Base-by-base conservation (phyloP, 2,888 invertebrate genomes). In the Charanyca ferruginea region DNA sequence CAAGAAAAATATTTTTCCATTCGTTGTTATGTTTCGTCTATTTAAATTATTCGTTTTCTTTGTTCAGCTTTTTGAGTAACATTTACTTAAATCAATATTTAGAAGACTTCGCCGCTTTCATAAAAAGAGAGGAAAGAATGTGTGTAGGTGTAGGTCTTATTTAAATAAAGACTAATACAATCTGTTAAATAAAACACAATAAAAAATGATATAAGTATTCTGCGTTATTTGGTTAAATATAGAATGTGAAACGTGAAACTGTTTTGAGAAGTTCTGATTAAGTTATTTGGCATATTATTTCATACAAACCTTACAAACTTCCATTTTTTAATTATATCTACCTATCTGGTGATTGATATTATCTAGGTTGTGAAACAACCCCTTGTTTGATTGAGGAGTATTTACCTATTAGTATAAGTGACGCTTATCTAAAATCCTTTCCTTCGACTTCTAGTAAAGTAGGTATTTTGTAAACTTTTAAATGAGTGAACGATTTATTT, bases 31-130 rank as follows among this genome's bases (percentile, higher is more conserved):
- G 57, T 70, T 69, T 72, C 35, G 38, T 58, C 52, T 65, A 77
- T 69, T 69, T 23, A 25, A 69, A 72, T 76, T 42, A 76, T 69
- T 57, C 52, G 20, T 38, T 52, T 62, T 45, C 42, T 48, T 70
- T 70, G 48, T 66, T 22, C 51, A 61, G 52, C 47, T 63, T 59
- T 58, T 66, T 32, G n/a, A 45, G 52, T 64, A 57, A 45, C 41
- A 70, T 58, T 70, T 74, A 49, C 58, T 38, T 66, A 47, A 55
- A 71, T 55, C 45, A 74, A 71, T 71, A 66, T 71, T 74, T 53
- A 23, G 18, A 44, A 45, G 58, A 60, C 55, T 74, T 57, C 35
- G 5, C 13, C 32, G 48, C 25, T 69, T 68, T 54, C 22, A 54
- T 55, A 47, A 55, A 38, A 38, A n/a, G 8, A 32, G 11, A 28